Evolutionary conservation across 2,797 vertebrate genomes (phyloP).

Genomic region (Naso thynnoides): DNA sequence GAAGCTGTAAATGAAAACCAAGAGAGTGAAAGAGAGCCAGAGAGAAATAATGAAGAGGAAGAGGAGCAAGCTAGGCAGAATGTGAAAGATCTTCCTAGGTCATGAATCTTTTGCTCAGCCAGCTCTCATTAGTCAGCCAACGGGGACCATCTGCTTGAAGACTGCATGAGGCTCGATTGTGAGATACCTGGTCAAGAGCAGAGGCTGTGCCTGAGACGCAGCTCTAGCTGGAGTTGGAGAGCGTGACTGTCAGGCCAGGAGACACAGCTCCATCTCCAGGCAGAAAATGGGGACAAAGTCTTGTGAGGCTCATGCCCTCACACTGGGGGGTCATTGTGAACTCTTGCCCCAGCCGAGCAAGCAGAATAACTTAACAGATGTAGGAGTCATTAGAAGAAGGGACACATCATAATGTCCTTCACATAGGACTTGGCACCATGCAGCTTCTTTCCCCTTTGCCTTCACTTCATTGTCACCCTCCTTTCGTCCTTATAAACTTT

Average conservation of each 20-base stretch:
- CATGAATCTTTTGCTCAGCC: slow-evolving; percentile 52
- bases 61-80: slow-evolving; percentile 14
- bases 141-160: slow-evolving; percentile 58
- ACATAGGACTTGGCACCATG: slow-evolving; percentile 51
- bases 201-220: slow-evolving; percentile 9
- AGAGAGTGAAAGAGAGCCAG: too few species aligned
- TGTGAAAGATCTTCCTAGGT: slow-evolving; percentile 32
- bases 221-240: slow-evolving; percentile 20
- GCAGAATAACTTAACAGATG: slow-evolving; percentile 58
- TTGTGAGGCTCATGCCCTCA: slow-evolving; percentile 22
- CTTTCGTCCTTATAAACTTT: slow-evolving; percentile 12
- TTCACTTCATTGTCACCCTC: background rate
- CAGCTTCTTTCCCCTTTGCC: slow-evolving; percentile 42
- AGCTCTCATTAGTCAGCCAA: slow-evolving; percentile 63
- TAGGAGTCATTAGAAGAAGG: slow-evolving; percentile 64
- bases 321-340: slow-evolving; percentile 10
- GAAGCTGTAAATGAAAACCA: slow-evolving; percentile 14
- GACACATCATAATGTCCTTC: slow-evolving; percentile 66
- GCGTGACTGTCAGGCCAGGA: background rate
- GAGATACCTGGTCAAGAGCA: slow-evolving; percentile 41
- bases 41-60: slow-evolving; percentile 26
- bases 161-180: slow-evolving; percentile 12
- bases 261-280: slow-evolving; percentile 20
- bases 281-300: slow-evolving; percentile 22
- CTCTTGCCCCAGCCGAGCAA: slow-evolving; percentile 43